Evolutionary conservation across 2,113 vertebrate species (phyloP), one percentile per base, ranked within the genome.

Genomic region (Notothenia coriiceps): DNA sequence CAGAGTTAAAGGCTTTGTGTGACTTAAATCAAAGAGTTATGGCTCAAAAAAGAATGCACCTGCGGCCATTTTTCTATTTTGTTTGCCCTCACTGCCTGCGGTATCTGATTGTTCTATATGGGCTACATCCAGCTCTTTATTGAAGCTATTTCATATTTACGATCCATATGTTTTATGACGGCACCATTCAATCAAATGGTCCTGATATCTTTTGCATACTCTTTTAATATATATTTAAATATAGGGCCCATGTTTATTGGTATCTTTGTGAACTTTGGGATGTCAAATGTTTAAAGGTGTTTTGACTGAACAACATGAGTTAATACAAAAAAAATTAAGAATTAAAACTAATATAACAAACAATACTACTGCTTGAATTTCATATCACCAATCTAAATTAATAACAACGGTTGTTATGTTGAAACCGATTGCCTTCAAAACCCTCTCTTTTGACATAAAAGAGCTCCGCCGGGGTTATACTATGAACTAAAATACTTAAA

Each of bases 401-500:
- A 49, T 83, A 52, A 46, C 44, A 69, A 10, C 33, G 69, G 35
- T 33, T 65, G 46, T 82, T 47, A 20, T 35, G 44, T 29, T 68
- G 47, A 11, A 69, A 40, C 63, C 13, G 20, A 70, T 63, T 75
- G 52, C 40, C n/a, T 52, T 40, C 35, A 40, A 40, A 40, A 40
- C 5, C 35, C 35, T 40, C 43, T 59, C 46, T 57, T 20, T 40
- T 55, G 64, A 74, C 50, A 25, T 69, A 64, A 52, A 46, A 44
- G 25, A 63, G 59, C 47, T 64, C 61, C 52, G 44, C 25, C 46
- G 22, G 11, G 75, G 44, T 66, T 25, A 44, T 57, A 69, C 43
- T 20, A 25, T 20, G 10, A 55, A 68, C 63, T 72, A 47, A 75
- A 69, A 46, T 44, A 79, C 29, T 62, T 80, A 40, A 67, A 61